These are phyloP conservation scores for Drosophila dives DNA, from an alignment of 2,888 invertebrate species.

Conservation along the genomic window DNA sequence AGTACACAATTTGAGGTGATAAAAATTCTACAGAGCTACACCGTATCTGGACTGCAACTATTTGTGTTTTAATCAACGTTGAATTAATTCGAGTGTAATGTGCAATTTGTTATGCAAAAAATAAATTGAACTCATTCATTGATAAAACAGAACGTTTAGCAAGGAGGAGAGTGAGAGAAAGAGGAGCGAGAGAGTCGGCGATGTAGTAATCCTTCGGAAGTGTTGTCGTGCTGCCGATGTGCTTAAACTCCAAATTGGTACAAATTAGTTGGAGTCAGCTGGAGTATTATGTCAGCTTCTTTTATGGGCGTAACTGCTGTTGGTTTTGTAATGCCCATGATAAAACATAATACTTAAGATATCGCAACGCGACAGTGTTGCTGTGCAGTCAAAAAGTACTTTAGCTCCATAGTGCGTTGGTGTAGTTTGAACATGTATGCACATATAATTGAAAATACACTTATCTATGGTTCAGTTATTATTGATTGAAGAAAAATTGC, in stretches of 20 bases:
- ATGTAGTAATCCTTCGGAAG: conserved; percentile 65
- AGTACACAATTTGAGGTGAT: conserved; percentile 74
- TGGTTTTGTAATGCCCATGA: conserved; percentile 6
- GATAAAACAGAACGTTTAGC: conserved; percentile 43
- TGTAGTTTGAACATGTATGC: not conserved
- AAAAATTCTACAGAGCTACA: conserved; percentile 42
- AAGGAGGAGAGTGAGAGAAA: conserved; percentile 4
- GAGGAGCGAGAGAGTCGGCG: conserved; percentile 19
- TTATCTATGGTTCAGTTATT: conserved; percentile 9
- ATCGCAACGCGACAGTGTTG: not conserved
- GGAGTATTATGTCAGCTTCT: not conserved
- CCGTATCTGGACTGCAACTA: conserved; percentile 19
- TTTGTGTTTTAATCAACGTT: conserved; percentile 14
- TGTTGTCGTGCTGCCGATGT: conserved; percentile 57
- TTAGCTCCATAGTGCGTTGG: not conserved
- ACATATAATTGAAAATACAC: not conserved
- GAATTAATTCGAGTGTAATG: conserved; percentile 18
- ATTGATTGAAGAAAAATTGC: conserved; percentile 25
- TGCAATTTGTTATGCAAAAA: conserved; percentile 24
- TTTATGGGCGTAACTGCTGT: conserved; percentile 3
- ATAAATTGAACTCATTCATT: conserved; percentile 56
- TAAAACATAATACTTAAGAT: not conserved
- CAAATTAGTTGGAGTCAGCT: conserved; percentile 34
- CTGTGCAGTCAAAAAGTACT: not conserved
- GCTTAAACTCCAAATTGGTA: conserved; percentile 28